phyloP scores from a whole-genome alignment of 2,113 vertebrate species.

The Colinus virginianus region DNA sequence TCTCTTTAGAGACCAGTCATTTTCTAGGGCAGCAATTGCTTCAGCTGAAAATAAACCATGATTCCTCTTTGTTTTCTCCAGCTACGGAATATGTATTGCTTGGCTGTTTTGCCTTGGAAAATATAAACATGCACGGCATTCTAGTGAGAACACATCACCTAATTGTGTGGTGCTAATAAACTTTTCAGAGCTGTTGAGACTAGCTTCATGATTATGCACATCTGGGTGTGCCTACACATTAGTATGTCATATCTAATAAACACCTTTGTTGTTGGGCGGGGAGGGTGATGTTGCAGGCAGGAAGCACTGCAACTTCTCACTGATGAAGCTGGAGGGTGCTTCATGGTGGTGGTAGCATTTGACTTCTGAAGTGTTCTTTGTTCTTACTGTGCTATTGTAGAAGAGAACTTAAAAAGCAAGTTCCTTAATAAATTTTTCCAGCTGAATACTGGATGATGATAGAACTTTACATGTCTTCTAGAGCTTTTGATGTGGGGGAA shows the following conservation, averaged over 20 bases:
- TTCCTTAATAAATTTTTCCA: neutral
- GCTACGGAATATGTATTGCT: neutral
- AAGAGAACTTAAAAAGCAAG: neutral
- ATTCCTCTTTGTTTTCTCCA: neutral
- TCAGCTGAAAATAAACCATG: neutral
- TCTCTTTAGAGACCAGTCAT: neutral
- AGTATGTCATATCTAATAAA: neutral
- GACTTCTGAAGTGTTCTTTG: neutral
- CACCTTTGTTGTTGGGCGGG: neutral
- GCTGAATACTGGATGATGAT: neutral
- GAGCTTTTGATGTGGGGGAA: neutral
- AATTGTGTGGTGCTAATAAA: neutral
- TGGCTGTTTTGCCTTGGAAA: neutral
- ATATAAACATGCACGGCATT: neutral
- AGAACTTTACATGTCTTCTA: neutral
- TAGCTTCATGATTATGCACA: neutral
- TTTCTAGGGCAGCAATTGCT: neutral
- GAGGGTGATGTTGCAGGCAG: neutral
- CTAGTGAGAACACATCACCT: neutral
- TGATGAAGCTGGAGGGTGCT: neutral
- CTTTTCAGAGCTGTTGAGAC: neutral
- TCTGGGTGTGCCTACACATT: neutral
- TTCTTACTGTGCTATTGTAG: neutral
- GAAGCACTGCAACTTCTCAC: neutral
- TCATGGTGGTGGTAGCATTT: fast-evolving